Percentiles rank a stretch among this genome's conserved stretches.
These are phyloP conservation scores for Euleptes europaea DNA, from an alignment of 2,113 vertebrate genomes.

Conservation along the genomic window DNA sequence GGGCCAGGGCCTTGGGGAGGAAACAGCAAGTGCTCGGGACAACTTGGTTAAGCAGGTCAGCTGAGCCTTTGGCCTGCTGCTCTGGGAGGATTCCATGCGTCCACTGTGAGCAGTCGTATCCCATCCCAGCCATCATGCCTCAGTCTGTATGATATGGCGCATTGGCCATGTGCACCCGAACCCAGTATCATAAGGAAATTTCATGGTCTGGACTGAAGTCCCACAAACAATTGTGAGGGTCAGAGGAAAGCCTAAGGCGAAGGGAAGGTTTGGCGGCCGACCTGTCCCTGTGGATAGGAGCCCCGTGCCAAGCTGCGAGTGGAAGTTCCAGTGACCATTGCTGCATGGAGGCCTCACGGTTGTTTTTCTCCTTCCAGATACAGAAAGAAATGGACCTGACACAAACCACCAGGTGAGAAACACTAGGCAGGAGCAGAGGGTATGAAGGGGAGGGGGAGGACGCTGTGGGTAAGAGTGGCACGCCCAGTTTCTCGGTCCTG, in stretches of 20 bases:
- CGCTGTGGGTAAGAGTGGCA: background rate
- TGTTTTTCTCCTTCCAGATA: constrained; percentile 72
- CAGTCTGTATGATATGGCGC: too few species aligned
- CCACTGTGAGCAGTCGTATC: too few species aligned
- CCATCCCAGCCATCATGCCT: too few species aligned
- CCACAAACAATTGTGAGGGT: background rate
- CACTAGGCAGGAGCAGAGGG: background rate
- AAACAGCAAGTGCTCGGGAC: background rate
- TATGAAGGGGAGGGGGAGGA: background rate
- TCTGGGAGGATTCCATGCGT: too few species aligned
- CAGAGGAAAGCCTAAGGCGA: background rate
- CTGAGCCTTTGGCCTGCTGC: too few species aligned
- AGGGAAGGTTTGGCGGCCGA: too few species aligned
- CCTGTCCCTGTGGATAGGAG: too few species aligned
- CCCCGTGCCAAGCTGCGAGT: background rate
- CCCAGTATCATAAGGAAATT: background rate
- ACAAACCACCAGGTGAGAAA: constrained; percentile 85
- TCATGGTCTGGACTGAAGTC: background rate
- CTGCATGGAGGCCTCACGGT: background rate
- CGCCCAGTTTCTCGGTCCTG: too few species aligned
- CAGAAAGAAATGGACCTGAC: constrained; percentile 87
- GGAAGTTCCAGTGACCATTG: too few species aligned
- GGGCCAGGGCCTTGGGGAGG: background rate
- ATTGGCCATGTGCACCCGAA: background rate
- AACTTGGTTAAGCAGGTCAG: too few species aligned